Conservation (phyloP, 2,797 vertebrate genomes). For the Neosilurus mollespiculum region DNA sequence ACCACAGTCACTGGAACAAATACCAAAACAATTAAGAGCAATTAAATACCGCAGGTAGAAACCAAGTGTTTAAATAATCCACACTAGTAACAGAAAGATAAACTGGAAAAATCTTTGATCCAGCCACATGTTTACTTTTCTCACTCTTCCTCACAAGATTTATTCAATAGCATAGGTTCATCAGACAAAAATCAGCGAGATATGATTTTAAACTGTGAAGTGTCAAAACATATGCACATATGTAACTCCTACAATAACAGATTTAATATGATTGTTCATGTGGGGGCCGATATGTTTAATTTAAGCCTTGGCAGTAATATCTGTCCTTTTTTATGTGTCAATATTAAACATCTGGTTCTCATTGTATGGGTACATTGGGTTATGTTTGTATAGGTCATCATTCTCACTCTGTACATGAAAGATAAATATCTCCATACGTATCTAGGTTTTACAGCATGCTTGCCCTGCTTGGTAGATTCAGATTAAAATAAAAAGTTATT, state of each 20-base stretch:
- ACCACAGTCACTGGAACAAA: neutral
- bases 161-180: neutral
- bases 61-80: neutral
- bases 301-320: slow-evolving; percentile 23
- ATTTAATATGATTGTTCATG: neutral
- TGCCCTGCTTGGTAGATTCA: slow-evolving; percentile 16
- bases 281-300: slow-evolving; percentile 1
- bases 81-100: neutral
- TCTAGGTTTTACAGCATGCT: slow-evolving; percentile 31
- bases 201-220: neutral
- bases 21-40: neutral
- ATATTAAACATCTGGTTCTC: slow-evolving; percentile 38
- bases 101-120: slow-evolving; percentile 11
- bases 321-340: slow-evolving; percentile 20
- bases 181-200: neutral
- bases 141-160: neutral
- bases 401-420: neutral
- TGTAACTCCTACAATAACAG: neutral
- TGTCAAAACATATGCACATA: neutral
- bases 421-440: neutral
- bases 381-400: slow-evolving; percentile 22
- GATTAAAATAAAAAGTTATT: neutral
- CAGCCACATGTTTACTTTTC: slow-evolving; percentile 9
- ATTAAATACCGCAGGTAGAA: slow-evolving; percentile 9
- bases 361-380: neutral